These are phyloP conservation scores for Disparrhopalites patrizii DNA, from an alignment of 2,888 invertebrate species.

Conservation along the genomic window DNA sequence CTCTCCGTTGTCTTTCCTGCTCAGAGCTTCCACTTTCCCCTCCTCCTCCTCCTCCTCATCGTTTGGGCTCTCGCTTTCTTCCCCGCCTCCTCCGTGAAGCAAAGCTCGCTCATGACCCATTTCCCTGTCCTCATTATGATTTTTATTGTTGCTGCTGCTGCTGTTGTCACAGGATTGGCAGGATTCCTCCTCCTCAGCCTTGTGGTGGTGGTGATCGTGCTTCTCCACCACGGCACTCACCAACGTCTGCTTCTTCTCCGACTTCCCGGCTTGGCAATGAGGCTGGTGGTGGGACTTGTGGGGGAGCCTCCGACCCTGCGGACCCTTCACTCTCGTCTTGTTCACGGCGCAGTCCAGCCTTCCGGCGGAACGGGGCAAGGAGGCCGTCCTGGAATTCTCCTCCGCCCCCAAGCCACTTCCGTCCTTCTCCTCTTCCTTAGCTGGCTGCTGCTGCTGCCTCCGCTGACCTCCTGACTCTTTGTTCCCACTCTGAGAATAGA, in stretches of 20 bases:
- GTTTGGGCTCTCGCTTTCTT: neutral
- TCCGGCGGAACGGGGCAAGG: conserved; percentile 32
- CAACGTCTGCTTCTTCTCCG: too few species aligned
- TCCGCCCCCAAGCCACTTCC: too few species aligned
- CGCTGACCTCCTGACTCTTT: conserved; percentile 8
- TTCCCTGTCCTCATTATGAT: conserved; percentile 27
- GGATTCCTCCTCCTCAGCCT: too few species aligned
- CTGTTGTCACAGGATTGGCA: neutral
- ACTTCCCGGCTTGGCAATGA: too few species aligned
- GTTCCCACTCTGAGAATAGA: neutral
- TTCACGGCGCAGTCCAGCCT: conserved; percentile 38
- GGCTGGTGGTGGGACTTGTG: conserved; percentile 13
- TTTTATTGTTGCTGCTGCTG: conserved; percentile 30
- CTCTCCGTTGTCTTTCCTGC: neutral
- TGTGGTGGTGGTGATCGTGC: too few species aligned
- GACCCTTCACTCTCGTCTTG: conserved; percentile 41
- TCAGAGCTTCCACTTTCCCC: neutral
- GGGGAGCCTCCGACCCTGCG: conserved; percentile 43
- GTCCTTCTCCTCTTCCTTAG: too few species aligned
- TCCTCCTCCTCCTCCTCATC: neutral
- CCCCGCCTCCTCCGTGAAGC: neutral
- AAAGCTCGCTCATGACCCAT: neutral
- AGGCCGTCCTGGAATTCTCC: too few species aligned
- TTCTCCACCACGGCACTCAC: conserved; percentile 25
- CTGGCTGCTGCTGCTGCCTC: too few species aligned